Evolutionary conservation across 2,113 vertebrate genomes (phyloP), one percentile per base, ranked within the genome.

Genomic region (Rhagologus leucostigma): DNA sequence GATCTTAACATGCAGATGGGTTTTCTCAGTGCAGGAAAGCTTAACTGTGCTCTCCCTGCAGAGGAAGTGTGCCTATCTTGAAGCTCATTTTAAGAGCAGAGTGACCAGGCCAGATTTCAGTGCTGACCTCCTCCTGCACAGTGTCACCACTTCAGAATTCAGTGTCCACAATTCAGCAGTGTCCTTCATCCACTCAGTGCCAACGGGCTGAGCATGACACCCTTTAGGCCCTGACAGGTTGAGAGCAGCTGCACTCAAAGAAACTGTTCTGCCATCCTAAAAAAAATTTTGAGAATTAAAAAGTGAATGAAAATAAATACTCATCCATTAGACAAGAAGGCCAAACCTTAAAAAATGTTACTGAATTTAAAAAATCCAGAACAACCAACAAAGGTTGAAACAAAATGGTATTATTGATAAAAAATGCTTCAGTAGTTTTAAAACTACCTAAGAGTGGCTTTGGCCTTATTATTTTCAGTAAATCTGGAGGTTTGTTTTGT

Each of bases 181-280:
- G 37, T 33, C 32, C n/a, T 62, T 41, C n/a, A 42, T 22, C 21
- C 27, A 3, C 4, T 32, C 10, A 16, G 50, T 20, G 42, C 39
- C 27, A 32, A 11, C 0, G 0, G 30, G 37, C 10, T 53, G 79
- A 27, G 8, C 16, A 13, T 6, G 56, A 6, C 3, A 5, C 16
- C 3, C 0, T 22, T 14, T 12, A 46, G 47, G 30, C 14, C 10
- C 37, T 62, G 27, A 20, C 37, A 67, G 13, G 5, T 9, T 5
- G 1, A 59, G 37, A 47, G 67, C 21, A 67, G 57, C 79, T 67
- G 22, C 6, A 2, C 35, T 18, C 14, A 29, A 64, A 46, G 44
- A 57, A 77, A 69, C 18, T 33, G 23, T 21, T 84, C 37, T 69
- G 53, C 11, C 39, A 2, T 16, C 41, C 42, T 32, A 17, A 60